Base-by-base conservation (phyloP, 2,797 vertebrate genomes). In the Orientallactaga sibirica region DNA sequence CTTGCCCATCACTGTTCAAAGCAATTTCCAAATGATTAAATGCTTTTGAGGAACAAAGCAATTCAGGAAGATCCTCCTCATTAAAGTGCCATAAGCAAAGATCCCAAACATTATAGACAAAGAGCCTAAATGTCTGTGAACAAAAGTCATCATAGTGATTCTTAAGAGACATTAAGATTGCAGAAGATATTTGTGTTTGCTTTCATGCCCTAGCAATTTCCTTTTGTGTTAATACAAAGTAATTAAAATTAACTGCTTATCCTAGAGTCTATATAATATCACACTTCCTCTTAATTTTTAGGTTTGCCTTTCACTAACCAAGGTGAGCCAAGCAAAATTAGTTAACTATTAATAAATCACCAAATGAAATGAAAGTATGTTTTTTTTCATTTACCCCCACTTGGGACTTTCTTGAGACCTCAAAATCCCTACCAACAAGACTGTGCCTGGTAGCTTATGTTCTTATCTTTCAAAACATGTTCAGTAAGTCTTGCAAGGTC, bases 311-410 rank as follows among this genome's bases (percentile, higher is more conserved):
- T 24, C 18, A 79, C 14, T 82, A 33, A 62, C 27, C 0, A 11
- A 84, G 25, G 4, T 77, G 66, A 91, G n/a, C 90, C 90, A 89
- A 67, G 14, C 61, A 67, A 90, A 94, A 70, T 24, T 55, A 73
- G 19, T 48, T 81, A 85, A 87, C 58, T 58, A 15, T 77, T 93
- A 85, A 82, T 27, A 87, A 92, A 77, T 87, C 48, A 93, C 41
- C 19, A 86, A 80, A n/a, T 2, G 6, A 19, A 62, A 7, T 48
- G n/a, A 70, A 95, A 52, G 58, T 2, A 20, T 37, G 33, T 73
- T 79, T 68, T 61, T 62, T 37, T n/a, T 71, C 82, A n/a, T 86
- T 29, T 62, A 87, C 43, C 41, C 16, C 24, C 16, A 67, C 48
- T 86, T 62, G 33, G 58, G 15, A 88, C 52, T 80, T 86, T 77